Evolutionary conservation across 1,140 invertebrate genomes (phyloP), one percentile per base, ranked within the genome.

Genomic region (Teleopsis dalmanni): DNA sequence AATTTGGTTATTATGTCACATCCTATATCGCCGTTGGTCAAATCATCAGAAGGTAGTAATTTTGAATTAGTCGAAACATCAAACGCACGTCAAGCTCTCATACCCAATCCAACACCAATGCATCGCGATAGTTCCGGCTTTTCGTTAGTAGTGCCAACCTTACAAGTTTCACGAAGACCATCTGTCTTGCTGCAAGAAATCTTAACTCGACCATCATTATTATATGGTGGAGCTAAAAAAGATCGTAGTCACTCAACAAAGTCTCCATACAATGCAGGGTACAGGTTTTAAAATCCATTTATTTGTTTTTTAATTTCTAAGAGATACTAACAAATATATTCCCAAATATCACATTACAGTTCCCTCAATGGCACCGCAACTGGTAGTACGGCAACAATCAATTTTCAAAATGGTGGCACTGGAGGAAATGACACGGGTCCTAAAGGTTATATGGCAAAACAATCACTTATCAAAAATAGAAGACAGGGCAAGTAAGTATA

Each of bases 401-500:
- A 67, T 25, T 49, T 57, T 9, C 62, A 60, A 21, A 62, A 58
- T 25, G 62, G 62, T 1, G 49, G 58, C 0, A 7, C 46, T 0
- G 60, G 59, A 42, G 59, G 53, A 4, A 49, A 54, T 11, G 62
- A 60, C 8, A 60, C 48, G 19, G 59, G 57, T 2, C 56, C 61
- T n/a, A 66, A 62, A 29, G 58, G 61, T 33, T 62, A 51, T 47
- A 57, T 60, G 25, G 68, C 68, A 22, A 62, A 63, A 27, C 58
- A 69, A 27, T 54, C 52, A 22, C 59, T 55, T 46, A 62, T 54
- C n/a, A 64, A 68, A 44, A 73, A 72, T 52, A 54, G 68, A 19
- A 50, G 64, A 38, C 50, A 71, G 16, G 72, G 72, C 44, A 66
- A 74, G 73, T 75, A 58, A 68, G 72, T 62, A 16, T 18, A 34